Base-by-base conservation (phyloP, 2,113 vertebrate species). In the Hepsetus odoe region DNA sequence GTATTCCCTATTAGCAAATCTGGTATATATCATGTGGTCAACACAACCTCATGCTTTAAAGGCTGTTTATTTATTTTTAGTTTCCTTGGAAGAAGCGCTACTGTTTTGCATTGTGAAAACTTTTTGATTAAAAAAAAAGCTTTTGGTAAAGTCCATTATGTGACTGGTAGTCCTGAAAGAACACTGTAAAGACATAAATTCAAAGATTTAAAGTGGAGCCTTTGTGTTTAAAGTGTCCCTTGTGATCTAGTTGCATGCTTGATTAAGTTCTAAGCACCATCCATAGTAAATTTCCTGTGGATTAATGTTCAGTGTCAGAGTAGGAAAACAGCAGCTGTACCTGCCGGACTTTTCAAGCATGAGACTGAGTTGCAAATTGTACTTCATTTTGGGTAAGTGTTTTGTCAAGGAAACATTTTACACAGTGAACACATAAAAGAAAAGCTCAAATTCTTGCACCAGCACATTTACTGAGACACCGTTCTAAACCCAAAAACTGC, bases 21-120 rank as follows among this genome's bases (percentile, higher is more conserved):
- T 84, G 77, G 86, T 64, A 79, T 71, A 72, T 85, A 75, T 87
- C 84, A 83, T 74, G 46, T 56, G 28, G 33, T 73, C 76, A 79
- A 88, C 83, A 87, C 71, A 62, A 84, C 82, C 87, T 87, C 85
- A 88, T 89, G 87, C 85, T 89, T 89, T 78, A 89, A 85, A 44
- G 42, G 42, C 42, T 44, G 42, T 42, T 6, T 44, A 44, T 44
- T n/a, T n/a, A n/a, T n/a, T n/a, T n/a, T n/a, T n/a, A 44, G 42
- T 44, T 14, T 14, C 1, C 2, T 16, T 44, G 4, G 16, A 44
- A 14, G 42, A 44, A 2, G 40, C 12, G 6, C 1, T 11, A 42
- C 1, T 12, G 12, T 55, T 66, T 55, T 40, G 32, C 16, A 55
- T 55, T 7, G 53, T 58, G 33, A 40, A 9, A 12, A 26, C 33